Evolutionary conservation across 2,888 invertebrate species (phyloP), one percentile per base, ranked within the genome.

Genomic region (Amphipyra tragopoginis): DNA sequence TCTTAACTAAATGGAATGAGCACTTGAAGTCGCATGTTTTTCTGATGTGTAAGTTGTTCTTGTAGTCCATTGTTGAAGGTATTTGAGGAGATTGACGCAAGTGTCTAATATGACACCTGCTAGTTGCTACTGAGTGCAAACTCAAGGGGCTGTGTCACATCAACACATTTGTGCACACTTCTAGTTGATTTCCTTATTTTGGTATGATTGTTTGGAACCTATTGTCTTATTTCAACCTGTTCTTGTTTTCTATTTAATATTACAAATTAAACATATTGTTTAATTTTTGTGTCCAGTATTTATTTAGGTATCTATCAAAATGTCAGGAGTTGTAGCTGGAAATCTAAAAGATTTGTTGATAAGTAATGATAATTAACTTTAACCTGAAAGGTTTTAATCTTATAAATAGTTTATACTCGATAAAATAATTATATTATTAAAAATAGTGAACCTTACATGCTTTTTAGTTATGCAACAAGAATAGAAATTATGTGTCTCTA

Each of bases 1-100:
- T 60, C 61, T 53, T 58, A 63, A 73, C 64, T 66, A 61, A 70
- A 77, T 63, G 63, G 48, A 67, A 73, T 73, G 71, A 72, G 61
- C 64, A 75, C 66, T 66, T 65, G 50, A 77, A 62, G 44, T 49
- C 33, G 38, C 50, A 73, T 62, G 48, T 62, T 73, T 68, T 68
- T 49, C 71, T 57, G 49, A 57, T 45, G 9, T 40, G 47, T 33
- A 29, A 7, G 33, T 14, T 56, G 36, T 50, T 33, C 3, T 26
- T 14, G 36, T 44, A 43, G 14, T 45, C 53, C 45, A 34, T 43
- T 43, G 36, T 51, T 29, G 9, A 21, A 21, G 42, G 33, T 48
- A 50, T 9, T 29, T 15, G 5, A 21, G 14, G 15, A 5, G 29
- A 6, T 5, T 7, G 33, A 6, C 36, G 39, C 13, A 38, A 45